Evolutionary conservation across 1,140 invertebrate species (phyloP).

Genomic region (Tenebrio molitor): DNA sequence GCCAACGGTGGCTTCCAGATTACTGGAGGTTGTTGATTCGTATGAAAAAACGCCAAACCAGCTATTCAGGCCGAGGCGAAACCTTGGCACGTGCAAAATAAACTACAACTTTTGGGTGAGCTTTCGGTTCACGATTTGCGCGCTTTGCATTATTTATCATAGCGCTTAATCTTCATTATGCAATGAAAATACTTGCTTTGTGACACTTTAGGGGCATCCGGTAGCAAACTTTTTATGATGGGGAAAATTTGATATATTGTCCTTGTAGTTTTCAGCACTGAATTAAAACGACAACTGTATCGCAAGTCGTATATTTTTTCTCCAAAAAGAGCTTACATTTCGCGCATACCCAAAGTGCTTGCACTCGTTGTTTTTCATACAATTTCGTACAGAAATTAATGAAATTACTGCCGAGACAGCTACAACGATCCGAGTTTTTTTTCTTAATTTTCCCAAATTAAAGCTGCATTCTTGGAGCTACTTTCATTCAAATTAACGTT

Average conservation of each 20-base stretch:
- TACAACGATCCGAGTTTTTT: not conserved
- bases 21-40: not conserved
- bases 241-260: constrained; percentile 38
- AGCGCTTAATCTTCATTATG: constrained; percentile 38
- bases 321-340: too few relatives aligned
- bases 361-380: too few relatives aligned
- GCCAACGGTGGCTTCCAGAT: not conserved
- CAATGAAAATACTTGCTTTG: constrained; percentile 37
- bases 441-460: constrained; percentile 10
- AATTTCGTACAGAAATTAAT: too few relatives aligned
- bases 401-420: not conserved
- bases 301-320: not conserved
- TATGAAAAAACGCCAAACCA: not conserved
- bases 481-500: constrained; percentile 17
- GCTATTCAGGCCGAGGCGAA: constrained; percentile 1
- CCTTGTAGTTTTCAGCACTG: constrained; percentile 34
- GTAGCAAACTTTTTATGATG: constrained; percentile 35
- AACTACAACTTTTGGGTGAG: constrained; percentile 32
- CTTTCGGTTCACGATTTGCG: constrained; percentile 14
- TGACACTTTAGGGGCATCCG: constrained; percentile 34
- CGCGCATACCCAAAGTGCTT: too few relatives aligned
- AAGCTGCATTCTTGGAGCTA: not conserved
- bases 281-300: constrained; percentile 38
- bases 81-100: constrained; percentile 27
- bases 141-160: constrained; percentile 40